phyloP scores from a whole-genome alignment of 1,140 invertebrate genomes.

The Macrocentrus cingulum region DNA sequence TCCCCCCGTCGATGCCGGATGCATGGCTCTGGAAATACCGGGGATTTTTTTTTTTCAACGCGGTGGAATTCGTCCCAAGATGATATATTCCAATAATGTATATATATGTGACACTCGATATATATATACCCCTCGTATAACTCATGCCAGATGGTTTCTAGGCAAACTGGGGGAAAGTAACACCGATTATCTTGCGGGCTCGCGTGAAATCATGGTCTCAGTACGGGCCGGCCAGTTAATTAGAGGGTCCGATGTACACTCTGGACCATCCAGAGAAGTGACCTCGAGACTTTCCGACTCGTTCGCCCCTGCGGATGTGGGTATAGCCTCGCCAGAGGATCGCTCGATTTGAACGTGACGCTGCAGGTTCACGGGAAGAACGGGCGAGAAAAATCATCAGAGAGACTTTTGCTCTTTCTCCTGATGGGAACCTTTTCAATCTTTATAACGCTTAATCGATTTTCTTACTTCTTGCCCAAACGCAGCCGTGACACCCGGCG shows the following conservation, averaged over 20 bases:
- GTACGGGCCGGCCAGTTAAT: conserved; percentile 36
- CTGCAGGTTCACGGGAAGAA: not conserved
- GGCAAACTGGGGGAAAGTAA: conserved; percentile 23
- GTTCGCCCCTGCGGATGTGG: too few relatives aligned
- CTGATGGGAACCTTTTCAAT: not conserved
- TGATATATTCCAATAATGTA: too few relatives aligned
- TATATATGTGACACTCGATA: too few relatives aligned
- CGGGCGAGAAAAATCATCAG: not conserved
- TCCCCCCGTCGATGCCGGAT: too few relatives aligned
- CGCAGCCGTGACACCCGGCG: too few relatives aligned
- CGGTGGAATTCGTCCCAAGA: too few relatives aligned
- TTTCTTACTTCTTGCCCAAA: conserved; percentile 2
- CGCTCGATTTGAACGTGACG: not conserved
- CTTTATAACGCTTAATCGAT: not conserved
- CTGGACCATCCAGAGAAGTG: not conserved
- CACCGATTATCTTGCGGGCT: conserved; percentile 41
- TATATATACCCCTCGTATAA: too few relatives aligned
- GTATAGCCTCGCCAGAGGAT: not conserved
- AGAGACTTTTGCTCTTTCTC: not conserved
- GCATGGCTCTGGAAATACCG: too few relatives aligned
- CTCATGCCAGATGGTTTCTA: conserved; percentile 43
- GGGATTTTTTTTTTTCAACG: too few relatives aligned
- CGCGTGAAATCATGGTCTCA: conserved; percentile 15
- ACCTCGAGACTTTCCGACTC: conserved; percentile 8
- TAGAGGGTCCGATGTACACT: conserved; percentile 31